phyloP scores from a whole-genome alignment of 1,140 invertebrate species.

The Bombus waltoni region DNA sequence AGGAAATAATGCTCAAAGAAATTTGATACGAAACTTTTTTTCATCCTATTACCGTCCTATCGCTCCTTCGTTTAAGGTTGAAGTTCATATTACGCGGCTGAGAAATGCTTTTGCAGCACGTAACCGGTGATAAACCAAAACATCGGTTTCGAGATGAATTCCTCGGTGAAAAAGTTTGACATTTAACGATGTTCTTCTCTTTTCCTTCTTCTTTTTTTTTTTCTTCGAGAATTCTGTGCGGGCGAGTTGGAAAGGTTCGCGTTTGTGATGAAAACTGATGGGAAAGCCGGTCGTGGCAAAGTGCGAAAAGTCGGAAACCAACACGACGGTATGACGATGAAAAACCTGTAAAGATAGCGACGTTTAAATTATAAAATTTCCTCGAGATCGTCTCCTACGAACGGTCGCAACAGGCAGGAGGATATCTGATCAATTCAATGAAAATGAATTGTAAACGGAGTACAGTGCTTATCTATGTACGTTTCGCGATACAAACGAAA shows the following conservation, averaged over 20 bases:
- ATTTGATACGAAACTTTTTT: constrained; percentile 1
- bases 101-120: background rate
- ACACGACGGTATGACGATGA: background rate
- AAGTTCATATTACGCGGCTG: constrained; percentile 11
- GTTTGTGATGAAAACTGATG: background rate
- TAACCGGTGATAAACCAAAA: background rate
- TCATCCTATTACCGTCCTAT: background rate
- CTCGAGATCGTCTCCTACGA: no score
- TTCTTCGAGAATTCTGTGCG: no score
- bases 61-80: background rate
- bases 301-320: background rate
- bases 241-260: background rate
- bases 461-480: constrained; percentile 23
- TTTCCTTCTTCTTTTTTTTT: no score
- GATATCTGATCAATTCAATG: constrained; percentile 11
- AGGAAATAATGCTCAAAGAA: background rate
- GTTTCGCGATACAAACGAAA: no score
- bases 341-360: background rate
- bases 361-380: background rate
- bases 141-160: background rate
- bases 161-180: background rate
- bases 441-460: constrained; percentile 2
- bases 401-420: no score
- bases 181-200: no score
- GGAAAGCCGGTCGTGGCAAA: background rate